These are phyloP conservation scores for Galaxea fascicularis DNA, from an alignment of 92 coral and sea anemone genomes.

Conservation along the genomic window DNA sequence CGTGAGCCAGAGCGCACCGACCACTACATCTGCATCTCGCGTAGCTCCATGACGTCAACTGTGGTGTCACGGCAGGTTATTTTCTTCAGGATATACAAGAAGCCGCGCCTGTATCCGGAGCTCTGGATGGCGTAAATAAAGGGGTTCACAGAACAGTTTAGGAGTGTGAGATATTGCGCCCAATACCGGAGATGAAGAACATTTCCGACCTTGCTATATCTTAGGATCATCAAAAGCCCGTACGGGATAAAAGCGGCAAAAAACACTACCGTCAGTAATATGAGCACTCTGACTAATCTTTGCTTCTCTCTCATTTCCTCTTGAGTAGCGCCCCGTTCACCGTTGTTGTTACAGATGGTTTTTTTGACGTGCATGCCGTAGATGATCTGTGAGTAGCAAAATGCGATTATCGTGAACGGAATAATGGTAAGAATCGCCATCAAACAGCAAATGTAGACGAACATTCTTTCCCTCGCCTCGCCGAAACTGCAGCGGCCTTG, in stretches of 20 bases:
- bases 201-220: background rate
- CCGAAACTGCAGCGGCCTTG: constrained; percentile 48
- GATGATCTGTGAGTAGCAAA: constrained; percentile 74
- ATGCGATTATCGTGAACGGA: constrained; percentile 63
- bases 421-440: constrained; percentile 53
- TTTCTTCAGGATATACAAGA: constrained; percentile 22
- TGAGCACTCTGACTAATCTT: constrained; percentile 53
- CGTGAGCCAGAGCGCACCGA: background rate
- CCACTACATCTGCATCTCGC: background rate
- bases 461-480: constrained; percentile 46
- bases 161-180: constrained; percentile 54
- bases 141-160: constrained; percentile 76
- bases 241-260: constrained; percentile 68
- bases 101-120: constrained; percentile 73
- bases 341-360: constrained; percentile 62
- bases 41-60: constrained; percentile 11
- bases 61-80: constrained; percentile 35
- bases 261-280: constrained; percentile 52
- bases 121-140: constrained; percentile 82
- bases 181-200: background rate
- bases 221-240: constrained; percentile 43
- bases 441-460: constrained; percentile 55
- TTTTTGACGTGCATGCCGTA: constrained; percentile 78
- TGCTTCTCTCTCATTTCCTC: constrained; percentile 58
- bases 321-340: constrained; percentile 17